Conservation (phyloP, 1,140 invertebrate genomes). For the Papilio polytes region DNA sequence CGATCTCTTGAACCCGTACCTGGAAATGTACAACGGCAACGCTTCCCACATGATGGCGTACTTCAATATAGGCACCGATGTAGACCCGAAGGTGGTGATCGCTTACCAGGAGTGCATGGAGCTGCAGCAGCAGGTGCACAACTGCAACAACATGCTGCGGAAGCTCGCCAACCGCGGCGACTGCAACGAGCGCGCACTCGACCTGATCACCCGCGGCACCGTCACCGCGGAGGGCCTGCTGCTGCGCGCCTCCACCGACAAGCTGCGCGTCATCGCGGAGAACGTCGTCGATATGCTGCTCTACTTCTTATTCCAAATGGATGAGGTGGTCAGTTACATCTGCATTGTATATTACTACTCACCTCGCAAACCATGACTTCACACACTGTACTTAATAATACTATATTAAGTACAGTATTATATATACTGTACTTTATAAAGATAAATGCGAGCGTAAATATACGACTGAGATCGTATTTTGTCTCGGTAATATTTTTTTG, state of each 20-base stretch:
- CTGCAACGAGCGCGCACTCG: constrained; percentile 59
- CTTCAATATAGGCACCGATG: constrained; percentile 87
- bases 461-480: too few species aligned
- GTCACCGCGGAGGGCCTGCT: constrained; percentile 81
- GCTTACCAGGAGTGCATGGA: constrained; percentile 90
- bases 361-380: too few species aligned
- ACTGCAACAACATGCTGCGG: constrained; percentile 74
- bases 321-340: constrained; percentile 65
- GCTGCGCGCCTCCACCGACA: constrained; percentile 88
- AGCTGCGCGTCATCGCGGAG: constrained; percentile 91
- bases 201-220: constrained; percentile 59
- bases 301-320: constrained; percentile 87
- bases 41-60: constrained; percentile 92
- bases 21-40: constrained; percentile 90
- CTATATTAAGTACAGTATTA: too few species aligned
- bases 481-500: too few species aligned
- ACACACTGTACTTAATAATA: too few species aligned
- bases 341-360: too few species aligned
- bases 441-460: too few species aligned
- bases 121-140: constrained; percentile 79
- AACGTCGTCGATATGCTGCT: constrained; percentile 91
- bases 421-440: too few species aligned
- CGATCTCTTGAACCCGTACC: constrained; percentile 89
- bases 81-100: constrained; percentile 88
- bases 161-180: constrained; percentile 64